These are phyloP conservation scores for Pseudanteris insignis DNA, from an alignment of 2,888 invertebrate species.

Conservation along the genomic window DNA sequence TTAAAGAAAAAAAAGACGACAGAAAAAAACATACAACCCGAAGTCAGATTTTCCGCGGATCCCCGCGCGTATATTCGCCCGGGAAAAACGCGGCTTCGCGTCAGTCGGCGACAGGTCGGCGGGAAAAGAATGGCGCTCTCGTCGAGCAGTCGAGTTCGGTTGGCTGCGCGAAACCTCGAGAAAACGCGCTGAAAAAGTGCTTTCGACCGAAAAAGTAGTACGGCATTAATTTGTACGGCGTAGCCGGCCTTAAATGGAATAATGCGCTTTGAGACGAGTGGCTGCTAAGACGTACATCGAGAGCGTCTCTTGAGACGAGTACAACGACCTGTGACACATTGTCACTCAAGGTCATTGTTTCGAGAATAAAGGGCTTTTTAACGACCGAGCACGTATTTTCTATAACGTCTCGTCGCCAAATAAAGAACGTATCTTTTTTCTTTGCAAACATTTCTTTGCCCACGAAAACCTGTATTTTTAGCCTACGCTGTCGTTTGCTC, in stretches of 20 bases:
- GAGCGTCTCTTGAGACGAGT: slow-evolving; percentile 41
- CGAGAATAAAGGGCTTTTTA: slow-evolving; percentile 18
- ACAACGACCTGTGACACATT: slow-evolving; percentile 44
- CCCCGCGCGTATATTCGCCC: no score
- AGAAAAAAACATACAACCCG: no score
- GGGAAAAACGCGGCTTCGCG: no score
- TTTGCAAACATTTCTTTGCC: no score
- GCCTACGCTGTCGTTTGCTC: no score
- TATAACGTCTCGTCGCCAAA: not conserved
- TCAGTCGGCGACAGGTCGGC: no score
- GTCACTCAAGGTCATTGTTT: slow-evolving; percentile 41
- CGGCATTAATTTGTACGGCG: slow-evolving; percentile 27
- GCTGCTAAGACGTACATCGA: slow-evolving; percentile 38
- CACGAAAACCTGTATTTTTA: no score
- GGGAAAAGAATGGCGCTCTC: no score
- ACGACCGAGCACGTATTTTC: slow-evolving; percentile 5
- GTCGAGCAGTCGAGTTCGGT: no score
- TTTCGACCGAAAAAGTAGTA: slow-evolving; percentile 12
- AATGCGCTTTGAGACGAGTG: slow-evolving; percentile 39
- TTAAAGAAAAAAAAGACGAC: no score
- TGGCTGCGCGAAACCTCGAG: no score
- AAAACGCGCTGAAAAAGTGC: slow-evolving; percentile 2
- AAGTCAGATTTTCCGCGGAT: no score
- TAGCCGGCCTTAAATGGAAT: slow-evolving; percentile 34
- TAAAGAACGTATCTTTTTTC: slow-evolving; percentile 2